These are phyloP conservation scores for Urechis unicinctus DNA, from an alignment of 2,888 invertebrate species.

Conservation along the genomic window DNA sequence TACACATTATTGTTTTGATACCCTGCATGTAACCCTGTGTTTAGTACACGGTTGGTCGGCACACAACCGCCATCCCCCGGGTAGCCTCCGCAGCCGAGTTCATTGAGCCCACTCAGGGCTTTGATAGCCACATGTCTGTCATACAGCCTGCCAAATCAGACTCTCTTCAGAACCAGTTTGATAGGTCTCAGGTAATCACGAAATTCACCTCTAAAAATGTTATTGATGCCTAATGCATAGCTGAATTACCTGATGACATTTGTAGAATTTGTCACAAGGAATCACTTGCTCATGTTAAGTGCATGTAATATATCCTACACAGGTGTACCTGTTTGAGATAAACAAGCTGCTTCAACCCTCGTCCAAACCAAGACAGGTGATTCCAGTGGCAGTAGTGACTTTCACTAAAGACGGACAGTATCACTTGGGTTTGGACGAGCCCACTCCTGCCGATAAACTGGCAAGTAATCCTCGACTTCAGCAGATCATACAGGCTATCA, in stretches of 20 bases:
- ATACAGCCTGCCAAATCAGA: slow-evolving; percentile 15
- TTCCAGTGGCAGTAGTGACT: slow-evolving; percentile 19
- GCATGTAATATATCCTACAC: background rate
- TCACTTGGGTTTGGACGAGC: slow-evolving; percentile 12
- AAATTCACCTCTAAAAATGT: background rate
- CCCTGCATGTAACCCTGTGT: too few species aligned
- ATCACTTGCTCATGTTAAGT: background rate
- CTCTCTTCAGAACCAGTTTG: slow-evolving; percentile 23
- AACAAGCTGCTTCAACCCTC: slow-evolving; percentile 21
- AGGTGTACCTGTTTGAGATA: slow-evolving; percentile 25
- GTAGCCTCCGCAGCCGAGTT: slow-evolving; percentile 20
- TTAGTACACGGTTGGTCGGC: slow-evolving; percentile 20
- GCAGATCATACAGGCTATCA: slow-evolving; percentile 20
- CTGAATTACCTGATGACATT: too few species aligned
- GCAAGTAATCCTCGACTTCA: slow-evolving; percentile 19
- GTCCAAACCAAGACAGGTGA: slow-evolving; percentile 17
- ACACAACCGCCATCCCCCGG: slow-evolving; percentile 22
- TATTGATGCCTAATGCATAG: background rate
- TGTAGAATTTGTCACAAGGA: background rate
- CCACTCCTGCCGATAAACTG: slow-evolving; percentile 10
- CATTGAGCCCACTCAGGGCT: slow-evolving; percentile 24
- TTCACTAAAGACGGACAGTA: slow-evolving; percentile 17
- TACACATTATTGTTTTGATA: too few species aligned
- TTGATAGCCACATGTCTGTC: slow-evolving; percentile 22
- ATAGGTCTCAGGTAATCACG: slow-evolving; percentile 21